Conservation (phyloP, 2,113 vertebrate species). For the Rhineura floridana region DNA sequence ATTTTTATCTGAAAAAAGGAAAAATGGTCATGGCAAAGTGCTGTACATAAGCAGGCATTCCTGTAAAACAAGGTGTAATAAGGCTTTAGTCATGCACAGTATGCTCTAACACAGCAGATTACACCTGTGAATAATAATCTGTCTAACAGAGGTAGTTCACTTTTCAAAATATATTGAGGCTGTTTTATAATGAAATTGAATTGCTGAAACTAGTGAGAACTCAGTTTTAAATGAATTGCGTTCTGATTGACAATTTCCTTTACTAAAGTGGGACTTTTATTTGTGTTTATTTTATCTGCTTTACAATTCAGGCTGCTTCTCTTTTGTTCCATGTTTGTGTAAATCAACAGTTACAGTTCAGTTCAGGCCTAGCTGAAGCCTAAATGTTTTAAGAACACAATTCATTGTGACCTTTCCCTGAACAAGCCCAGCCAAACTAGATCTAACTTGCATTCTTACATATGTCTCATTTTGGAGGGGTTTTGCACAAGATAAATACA, state of each 20-base stretch:
- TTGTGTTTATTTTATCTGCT: conserved; percentile 17
- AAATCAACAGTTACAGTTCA: conserved; percentile 34
- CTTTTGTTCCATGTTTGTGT: not conserved
- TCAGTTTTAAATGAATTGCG: conserved; percentile 13
- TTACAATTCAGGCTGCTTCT: conserved; percentile 25
- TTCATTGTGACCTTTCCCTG: not conserved
- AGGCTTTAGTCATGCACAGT: conserved; percentile 7
- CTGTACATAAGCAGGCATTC: conserved; percentile 46
- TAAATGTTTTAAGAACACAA: conserved; percentile 12
- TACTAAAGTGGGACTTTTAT: conserved; percentile 28
- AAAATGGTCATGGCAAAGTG: conserved; percentile 48
- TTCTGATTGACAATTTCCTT: conserved; percentile 22
- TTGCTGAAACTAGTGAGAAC: conserved; percentile 22
- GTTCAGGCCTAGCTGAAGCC: conserved; percentile 35
- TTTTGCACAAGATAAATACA: not conserved
- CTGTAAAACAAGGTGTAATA: conserved; percentile 2
- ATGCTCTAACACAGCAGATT: conserved; percentile 32
- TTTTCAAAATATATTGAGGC: not conserved
- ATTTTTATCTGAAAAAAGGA: conserved; percentile 45
- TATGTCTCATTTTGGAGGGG: not conserved
- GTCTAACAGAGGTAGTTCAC: conserved; percentile 22
- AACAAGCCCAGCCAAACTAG: not conserved
- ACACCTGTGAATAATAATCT: conserved; percentile 20
- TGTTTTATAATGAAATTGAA: conserved; percentile 19
- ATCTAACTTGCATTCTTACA: not conserved